Evolutionary conservation across 2,113 vertebrate genomes (phyloP).

Genomic region (Uria aalge): DNA sequence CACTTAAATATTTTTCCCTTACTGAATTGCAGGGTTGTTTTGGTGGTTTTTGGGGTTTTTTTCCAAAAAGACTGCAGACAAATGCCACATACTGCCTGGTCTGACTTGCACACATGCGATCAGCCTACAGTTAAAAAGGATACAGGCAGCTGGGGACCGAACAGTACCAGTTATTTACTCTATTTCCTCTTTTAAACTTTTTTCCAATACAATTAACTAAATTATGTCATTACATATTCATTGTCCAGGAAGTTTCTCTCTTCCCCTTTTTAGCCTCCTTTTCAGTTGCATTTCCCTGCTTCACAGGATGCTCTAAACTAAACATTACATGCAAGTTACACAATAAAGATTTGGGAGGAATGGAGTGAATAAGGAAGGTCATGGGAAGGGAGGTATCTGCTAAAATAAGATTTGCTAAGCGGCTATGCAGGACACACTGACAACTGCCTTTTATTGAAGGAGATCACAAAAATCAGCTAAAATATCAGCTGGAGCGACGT

Average conservation of each 20-base stretch:
- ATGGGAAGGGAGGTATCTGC: slow-evolving; percentile 4
- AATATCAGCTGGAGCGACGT: neutral
- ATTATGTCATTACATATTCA: slow-evolving; percentile 18
- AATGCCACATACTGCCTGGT: neutral
- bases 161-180: neutral
- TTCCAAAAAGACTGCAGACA: neutral
- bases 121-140: neutral
- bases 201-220: slow-evolving; percentile 39
- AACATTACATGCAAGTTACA: slow-evolving; percentile 33
- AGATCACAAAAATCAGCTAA: neutral
- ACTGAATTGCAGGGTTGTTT: neutral
- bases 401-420: slow-evolving; percentile 27
- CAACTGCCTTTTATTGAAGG: neutral
- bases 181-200: slow-evolving; percentile 20
- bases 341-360: slow-evolving; percentile 6
- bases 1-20: neutral
- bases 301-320: slow-evolving; percentile 56
- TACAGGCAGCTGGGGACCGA: neutral
- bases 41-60: neutral
- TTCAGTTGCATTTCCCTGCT: slow-evolving; percentile 23
- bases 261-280: slow-evolving; percentile 18
- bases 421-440: neutral
- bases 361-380: neutral
- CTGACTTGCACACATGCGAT: neutral
- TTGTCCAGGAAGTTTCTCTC: slow-evolving; percentile 45